A percentile compares a stretch with the other conserved stretches of the same genome.
Conservation (phyloP, 2,888 invertebrate genomes). For the Cerastis rubricosa region DNA sequence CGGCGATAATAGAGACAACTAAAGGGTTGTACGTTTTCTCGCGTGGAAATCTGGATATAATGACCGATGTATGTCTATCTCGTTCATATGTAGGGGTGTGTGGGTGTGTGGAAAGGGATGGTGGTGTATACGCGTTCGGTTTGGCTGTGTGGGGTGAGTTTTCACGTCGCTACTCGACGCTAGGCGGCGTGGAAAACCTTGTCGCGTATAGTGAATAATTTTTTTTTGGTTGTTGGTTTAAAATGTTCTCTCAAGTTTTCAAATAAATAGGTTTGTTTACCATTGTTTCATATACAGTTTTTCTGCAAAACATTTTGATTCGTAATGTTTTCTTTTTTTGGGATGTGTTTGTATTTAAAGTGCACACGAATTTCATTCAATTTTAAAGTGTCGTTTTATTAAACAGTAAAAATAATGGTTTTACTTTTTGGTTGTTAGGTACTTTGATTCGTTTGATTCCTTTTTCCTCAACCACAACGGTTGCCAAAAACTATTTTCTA, state of each 20-base stretch:
- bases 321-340: background rate
- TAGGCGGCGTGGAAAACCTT: constrained; percentile 84
- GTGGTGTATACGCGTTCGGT: constrained; percentile 73
- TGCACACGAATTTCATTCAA: background rate
- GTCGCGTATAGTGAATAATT: constrained; percentile 31
- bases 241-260: constrained; percentile 54
- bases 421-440: background rate
- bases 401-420: background rate
- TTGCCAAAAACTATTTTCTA: constrained; percentile 7
- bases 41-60: constrained; percentile 83
- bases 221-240: constrained; percentile 43
- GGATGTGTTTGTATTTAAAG: background rate
- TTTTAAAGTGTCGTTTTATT: background rate
- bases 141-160: constrained; percentile 75
- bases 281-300: background rate
- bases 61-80: constrained; percentile 85
- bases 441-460: background rate
- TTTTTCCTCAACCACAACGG: too few species aligned
- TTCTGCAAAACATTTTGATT: background rate
- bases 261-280: background rate
- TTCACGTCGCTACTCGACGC: constrained; percentile 86
- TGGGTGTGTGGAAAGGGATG: constrained; percentile 86
- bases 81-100: constrained; percentile 87
- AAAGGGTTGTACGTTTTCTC: constrained; percentile 88
- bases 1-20: constrained; percentile 86